Percentiles rank a stretch among this genome's conserved stretches.
phyloP scores from a whole-genome alignment of 2,113 vertebrate species.

The Heteronetta atricapilla region DNA sequence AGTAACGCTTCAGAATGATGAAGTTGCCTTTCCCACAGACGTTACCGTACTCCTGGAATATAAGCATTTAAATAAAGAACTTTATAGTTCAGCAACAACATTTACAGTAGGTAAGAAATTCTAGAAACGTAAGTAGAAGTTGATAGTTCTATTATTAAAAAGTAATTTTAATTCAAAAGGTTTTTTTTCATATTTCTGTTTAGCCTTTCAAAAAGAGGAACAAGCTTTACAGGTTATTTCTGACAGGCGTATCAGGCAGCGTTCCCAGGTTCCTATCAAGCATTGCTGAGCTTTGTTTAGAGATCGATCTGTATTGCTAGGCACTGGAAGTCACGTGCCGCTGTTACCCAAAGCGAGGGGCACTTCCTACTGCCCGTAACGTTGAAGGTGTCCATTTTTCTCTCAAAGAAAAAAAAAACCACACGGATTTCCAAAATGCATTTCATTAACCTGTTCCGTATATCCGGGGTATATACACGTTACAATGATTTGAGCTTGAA shows the following conservation, averaged over 20 bases:
- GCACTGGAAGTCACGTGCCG: rapidly evolving
- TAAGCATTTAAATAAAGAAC: not conserved
- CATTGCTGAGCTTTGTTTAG: not conserved
- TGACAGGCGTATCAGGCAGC: not conserved
- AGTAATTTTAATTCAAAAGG: not conserved
- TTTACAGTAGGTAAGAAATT: not conserved
- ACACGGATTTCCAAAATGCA: not conserved
- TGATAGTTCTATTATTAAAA: not conserved
- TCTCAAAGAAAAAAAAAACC: not conserved
- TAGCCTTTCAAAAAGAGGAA: not conserved
- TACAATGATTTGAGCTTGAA: not conserved
- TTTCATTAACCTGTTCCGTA: not conserved
- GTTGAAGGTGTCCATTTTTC: not conserved
- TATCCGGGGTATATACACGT: not conserved
- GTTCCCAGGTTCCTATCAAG: not conserved
- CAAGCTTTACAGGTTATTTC: not conserved
- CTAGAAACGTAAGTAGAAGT: not conserved
- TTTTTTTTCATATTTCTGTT: not conserved
- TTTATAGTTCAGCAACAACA: not conserved
- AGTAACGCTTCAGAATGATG: not conserved
- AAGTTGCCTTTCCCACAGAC: not conserved
- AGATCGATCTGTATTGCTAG: not conserved
- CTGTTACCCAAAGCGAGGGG: not conserved
- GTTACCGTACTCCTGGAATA: not conserved
- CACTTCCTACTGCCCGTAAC: not conserved